Percentiles rank a stretch among this genome's conserved stretches.
Evolutionary conservation across 1,140 invertebrate genomes (phyloP).

Genomic region (Drosophila gunungcola): DNA sequence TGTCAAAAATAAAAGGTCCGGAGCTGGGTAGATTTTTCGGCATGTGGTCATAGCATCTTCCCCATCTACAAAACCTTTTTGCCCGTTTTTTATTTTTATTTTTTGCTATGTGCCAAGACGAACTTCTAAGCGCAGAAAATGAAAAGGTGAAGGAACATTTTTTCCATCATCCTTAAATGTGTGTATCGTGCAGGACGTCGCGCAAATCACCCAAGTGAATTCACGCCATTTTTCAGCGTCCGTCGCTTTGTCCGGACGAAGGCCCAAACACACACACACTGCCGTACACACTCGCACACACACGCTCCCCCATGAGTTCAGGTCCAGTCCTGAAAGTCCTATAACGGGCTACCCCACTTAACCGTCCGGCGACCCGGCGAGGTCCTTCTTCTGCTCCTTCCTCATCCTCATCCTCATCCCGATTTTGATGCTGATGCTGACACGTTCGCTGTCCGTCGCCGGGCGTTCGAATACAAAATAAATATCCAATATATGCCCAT

Average conservation of each 20-base stretch:
- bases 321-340: conserved; percentile 43
- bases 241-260: conserved; percentile 61
- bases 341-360: conserved; percentile 58
- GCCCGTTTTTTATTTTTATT: conserved; percentile 1
- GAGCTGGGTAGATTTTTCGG: conserved; percentile 1
- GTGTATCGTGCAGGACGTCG: conserved; percentile 64
- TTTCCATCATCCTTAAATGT: conserved; percentile 57
- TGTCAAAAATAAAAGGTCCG: background rate
- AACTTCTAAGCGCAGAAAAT: conserved; percentile 43
- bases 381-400: conserved; percentile 36
- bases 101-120: conserved; percentile 34
- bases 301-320: conserved; percentile 5
- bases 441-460: conserved; percentile 76
- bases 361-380: conserved; percentile 63
- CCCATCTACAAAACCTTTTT: conserved; percentile 9
- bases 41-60: conserved; percentile 24
- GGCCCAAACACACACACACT: conserved; percentile 42
- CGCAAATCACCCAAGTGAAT: conserved; percentile 81
- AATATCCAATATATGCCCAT: conserved; percentile 84
- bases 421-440: conserved; percentile 62
- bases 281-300: conserved; percentile 16
- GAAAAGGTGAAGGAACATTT: conserved; percentile 50
- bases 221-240: conserved; percentile 83
- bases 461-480: conserved; percentile 83
- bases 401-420: background rate